Base-by-base conservation (phyloP, 2,888 invertebrate species). In the Heliconius hortense region DNA sequence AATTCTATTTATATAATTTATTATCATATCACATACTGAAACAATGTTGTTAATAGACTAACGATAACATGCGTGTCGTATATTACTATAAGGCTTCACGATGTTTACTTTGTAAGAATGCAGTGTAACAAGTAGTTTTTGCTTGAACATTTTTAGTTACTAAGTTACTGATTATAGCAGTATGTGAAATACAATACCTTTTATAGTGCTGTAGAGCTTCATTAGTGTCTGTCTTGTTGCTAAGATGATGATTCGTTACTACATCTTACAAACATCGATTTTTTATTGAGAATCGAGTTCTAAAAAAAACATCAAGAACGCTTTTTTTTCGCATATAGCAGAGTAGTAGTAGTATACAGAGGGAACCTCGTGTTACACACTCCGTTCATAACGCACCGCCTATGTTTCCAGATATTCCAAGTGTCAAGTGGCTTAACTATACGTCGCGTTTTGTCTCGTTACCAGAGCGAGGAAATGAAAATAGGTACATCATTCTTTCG, bases 71-170 rank as follows among this genome's bases (percentile, higher is more conserved):
- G 48, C 18, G 48, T 48, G 56, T 15, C 62, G 15, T 62, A 24
- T 24, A 66, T 24, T 24, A 24, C 26, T 43, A 24, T 66, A 24
- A n/a, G 66, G 39, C 66, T 26, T 43, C 15, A n/a, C 39, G 21
- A 53, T 59, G 70, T 59, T 70, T 60, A 70, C 59, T 39, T 59
- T 35, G 70, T 70, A 35, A 18, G 70, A 70, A 59, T 59, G 70
- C 31, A 13, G 59, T 60, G 35, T 21, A 18, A 39, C 70, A 35
- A 60, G 59, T 39, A 60, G 24, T 59, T 70, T 59, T 70, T 70
- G 69, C 56, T 10, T 68, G 48, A 35, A 70, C 59, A 10, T n/a
- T 28, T 70, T 56, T 18, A 53, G 69, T 70, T 70, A 35, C 56
- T 68, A 21, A 28, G 53, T 53, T n/a, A 56, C 53, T 31, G 59